Base-by-base conservation (phyloP, 2,113 vertebrate species). In the Accipiter cooperii region DNA sequence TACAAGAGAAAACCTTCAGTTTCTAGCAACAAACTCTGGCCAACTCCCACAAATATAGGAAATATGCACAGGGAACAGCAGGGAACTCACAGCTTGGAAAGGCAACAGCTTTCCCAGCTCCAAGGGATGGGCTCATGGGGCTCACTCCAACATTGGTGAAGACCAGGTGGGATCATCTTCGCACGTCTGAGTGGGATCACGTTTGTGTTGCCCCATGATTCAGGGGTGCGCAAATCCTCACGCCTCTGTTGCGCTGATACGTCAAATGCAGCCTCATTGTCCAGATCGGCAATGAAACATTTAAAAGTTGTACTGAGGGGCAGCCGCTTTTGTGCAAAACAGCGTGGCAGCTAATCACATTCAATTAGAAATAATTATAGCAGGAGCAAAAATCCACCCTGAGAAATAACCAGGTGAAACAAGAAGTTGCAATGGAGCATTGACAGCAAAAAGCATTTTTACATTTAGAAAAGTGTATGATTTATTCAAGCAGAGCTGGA, bases 401-500 rank as follows among this genome's bases (percentile, higher is more conserved):
- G 29, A 28, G 22, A 80, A 84, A 83, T 49, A 89, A 79, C 8
- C 19, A 36, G 42, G 24, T 78, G 88, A 86, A 89, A 74, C 14
- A 88, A 76, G 78, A 80, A 82, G 20, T n/a, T 71, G 47, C 51
- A 51, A 36, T 12, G 49, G 69, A 82, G 12, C 31, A 13, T 1
- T 81, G 90, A 66, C 49, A n/a, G 78, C 52, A 55, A 90, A 71
- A 87, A 64, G 8, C 25, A 16, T 60, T 84, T 95, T 87, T 74
- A 28, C 42, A 21, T 91, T 93, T 64, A 49, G 81, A 89, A 84
- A 66, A 11, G 46, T 14, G 19, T 10, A 33, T 78, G 58, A 63
- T 81, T 92, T 81, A 68, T 85, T 91, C 64, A 93, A 81, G 47
- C 40, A 74, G 47, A 36, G 75, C 58, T 73, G 90, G 94, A 74